Evolutionary conservation across 2,113 vertebrate genomes (phyloP), one percentile per base, ranked within the genome.

Genomic region (Hymenochirus boettgeri): DNA sequence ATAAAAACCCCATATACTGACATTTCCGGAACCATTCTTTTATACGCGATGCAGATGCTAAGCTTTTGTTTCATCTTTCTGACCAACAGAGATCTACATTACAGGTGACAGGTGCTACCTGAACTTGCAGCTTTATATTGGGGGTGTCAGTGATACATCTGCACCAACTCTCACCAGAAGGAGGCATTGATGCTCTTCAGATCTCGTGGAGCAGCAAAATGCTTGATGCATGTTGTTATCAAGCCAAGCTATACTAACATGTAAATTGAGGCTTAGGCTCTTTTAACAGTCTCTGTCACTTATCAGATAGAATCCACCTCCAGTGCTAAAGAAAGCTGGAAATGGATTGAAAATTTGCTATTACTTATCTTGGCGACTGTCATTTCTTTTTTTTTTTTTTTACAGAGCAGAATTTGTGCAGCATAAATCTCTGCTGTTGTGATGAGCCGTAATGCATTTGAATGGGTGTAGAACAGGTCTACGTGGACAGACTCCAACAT

Each of bases 341-440:
- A 58, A 66, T 66, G 58, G 42, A 13, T 51, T 65, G 17, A 50
- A 57, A 27, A 10, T 26, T 57, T 59, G 46, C 48, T 53, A 42
- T 57, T 35, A 60, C 57, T 69, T 69, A 60, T 60, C 48, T 15
- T 7, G 3, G 56, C 25, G 35, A 67, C 33, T 57, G 56, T 22
- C 60, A 18, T 21, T 35, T 25, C 31, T 52, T 39, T 51, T 21
- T 4, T 12, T 21, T 35, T 25, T 21, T 52, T 39, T 51, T 21
- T 4, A 29, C 29, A 35, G 42, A 55, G 46, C 12, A 26, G 27
- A 47, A 21, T 33, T 22, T 39, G 24, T 31, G 24, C 23, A 37
- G 33, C 39, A 45, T 27, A 60, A 48, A 67, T 33, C 19, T 17
- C 42, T 45, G 65, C 31, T 31, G 24, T 15, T 7, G 23, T 54